Evolutionary conservation across 2,113 vertebrate genomes (phyloP).

Genomic region (Psophia crepitans): DNA sequence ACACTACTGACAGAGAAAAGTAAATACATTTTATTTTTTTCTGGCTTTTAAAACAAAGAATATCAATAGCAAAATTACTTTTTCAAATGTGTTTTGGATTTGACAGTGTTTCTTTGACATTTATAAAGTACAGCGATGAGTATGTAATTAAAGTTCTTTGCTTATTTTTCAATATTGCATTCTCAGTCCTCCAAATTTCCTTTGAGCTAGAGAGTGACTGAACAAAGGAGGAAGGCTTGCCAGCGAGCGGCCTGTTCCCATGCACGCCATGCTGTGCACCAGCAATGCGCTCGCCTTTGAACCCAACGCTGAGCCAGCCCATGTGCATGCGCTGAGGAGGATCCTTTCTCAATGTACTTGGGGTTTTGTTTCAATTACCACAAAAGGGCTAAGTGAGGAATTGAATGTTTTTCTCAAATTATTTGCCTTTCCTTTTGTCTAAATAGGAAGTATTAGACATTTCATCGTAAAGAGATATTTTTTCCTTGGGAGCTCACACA

Average conservation of each 20-base stretch:
- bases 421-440: not conserved
- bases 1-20: slow-evolving; percentile 20
- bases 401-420: not conserved
- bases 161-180: slow-evolving; percentile 35
- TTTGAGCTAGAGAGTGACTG: not conserved
- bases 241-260: not conserved
- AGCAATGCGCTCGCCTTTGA: not conserved
- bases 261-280: not conserved
- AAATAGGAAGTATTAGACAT: not conserved
- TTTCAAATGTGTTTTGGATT: slow-evolving; percentile 55
- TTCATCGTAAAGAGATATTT: not conserved
- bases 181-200: not conserved
- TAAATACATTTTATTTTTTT: slow-evolving; percentile 3
- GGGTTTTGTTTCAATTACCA: not conserved
- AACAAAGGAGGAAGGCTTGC: slow-evolving; percentile 1
- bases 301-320: not conserved
- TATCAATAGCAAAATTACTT: slow-evolving; percentile 27
- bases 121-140: slow-evolving; percentile 32
- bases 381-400: not conserved
- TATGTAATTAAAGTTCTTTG: slow-evolving; percentile 21
- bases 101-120: slow-evolving; percentile 42
- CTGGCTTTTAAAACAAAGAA: slow-evolving; percentile 26
- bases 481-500: slow-evolving; percentile 20
- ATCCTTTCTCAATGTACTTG: not conserved
- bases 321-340: not conserved